Base-by-base conservation (phyloP, 2,797 vertebrate species). In the Xyrichtys novacula region DNA sequence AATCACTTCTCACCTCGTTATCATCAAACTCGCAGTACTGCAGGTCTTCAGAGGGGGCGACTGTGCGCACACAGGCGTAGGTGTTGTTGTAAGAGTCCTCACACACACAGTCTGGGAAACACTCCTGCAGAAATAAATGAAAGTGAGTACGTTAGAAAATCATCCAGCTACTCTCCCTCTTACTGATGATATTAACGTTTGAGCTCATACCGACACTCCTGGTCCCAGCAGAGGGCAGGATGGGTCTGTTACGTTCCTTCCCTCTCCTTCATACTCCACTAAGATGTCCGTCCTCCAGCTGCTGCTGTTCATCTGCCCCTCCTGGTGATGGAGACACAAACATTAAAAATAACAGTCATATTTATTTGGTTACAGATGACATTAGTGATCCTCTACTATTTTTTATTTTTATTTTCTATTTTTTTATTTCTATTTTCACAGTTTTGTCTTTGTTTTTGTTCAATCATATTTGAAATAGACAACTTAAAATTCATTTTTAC, bases 21-120 rank as follows among this genome's bases (percentile, higher is more conserved):
- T 98, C 98, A 60, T 98, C 97, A 52, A 99, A 99, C 71, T 99
- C 97, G 49, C 98, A 99, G 78, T 99, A 99, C 91, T 99, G 97
- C 61, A 99, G 85, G 78, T 98, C 88, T 88, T 92, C 92, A 23
- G 91, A 81, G 0, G 93, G 19, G 3, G 96, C 93, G 28, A 96
- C 52, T 0, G 97, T 98, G 71, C 98, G 94, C 62, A 99, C 97
- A 15, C 98, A 99, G 0, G 98, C 97, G 0, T 99, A 99, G 0
- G 97, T 99, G 88, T 99, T 99, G 89, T 99, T 99, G 57, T 94
- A 98, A 0, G 98, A 93, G 74, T 99, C 97, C 84, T 99, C 97
- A 71, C 98, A 99, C 43, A 99, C 97, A 26, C 98, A 99, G 86
- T 99, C 97, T 17, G 97, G 97, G 85, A 99, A 99, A 88, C 98